Base-by-base conservation (phyloP, 2,888 invertebrate species). In the Polietes domitor region DNA sequence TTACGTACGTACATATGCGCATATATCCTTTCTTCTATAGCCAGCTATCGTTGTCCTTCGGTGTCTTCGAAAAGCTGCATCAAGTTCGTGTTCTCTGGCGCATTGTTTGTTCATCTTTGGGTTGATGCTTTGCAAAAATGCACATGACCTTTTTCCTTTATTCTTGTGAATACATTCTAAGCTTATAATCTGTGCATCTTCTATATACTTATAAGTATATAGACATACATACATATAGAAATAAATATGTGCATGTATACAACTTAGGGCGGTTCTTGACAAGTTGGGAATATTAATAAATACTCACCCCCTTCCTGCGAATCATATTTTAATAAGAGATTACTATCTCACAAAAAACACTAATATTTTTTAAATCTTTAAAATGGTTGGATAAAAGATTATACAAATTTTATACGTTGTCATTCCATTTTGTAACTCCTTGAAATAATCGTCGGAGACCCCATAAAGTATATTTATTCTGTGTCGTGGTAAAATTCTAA, bases 91-190 rank as follows among this genome's bases (percentile, higher is more conserved):
- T 68, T 68, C 68, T 68, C 24, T 50, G 58, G 65, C 65, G 43
- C 47, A 74, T 83, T 84, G 81, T 84, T 78, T 84, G 72, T 58
- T 73, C 73, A 43, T 58, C 58, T 28, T 68, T 21, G 68, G 37
- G 24, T 73, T 73, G 63, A 72, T 47, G 63, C 74, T 80, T 77
- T 75, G 55, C 47, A 83, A 72, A 75, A 72, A 68, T 47, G 75
- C 68, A 68, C 73, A 84, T 84, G 84, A 84, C 84, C 84, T 84
- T 79, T 75, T 81, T 76, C 74, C 74, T 77, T 21, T 53, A 78
- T 81, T 68, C 76, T 78, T 72, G 78, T 76, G 80, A 81, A 71
- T 84, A 75, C 84, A 84, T 73, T 68, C 75, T 70, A 53, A 79
- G 81, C 84, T 76, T 79, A 81, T 81, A 81, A 84, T 84, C 84